phyloP scores from a whole-genome alignment of 2,113 vertebrate species.

The Leucopsar rothschildi region DNA sequence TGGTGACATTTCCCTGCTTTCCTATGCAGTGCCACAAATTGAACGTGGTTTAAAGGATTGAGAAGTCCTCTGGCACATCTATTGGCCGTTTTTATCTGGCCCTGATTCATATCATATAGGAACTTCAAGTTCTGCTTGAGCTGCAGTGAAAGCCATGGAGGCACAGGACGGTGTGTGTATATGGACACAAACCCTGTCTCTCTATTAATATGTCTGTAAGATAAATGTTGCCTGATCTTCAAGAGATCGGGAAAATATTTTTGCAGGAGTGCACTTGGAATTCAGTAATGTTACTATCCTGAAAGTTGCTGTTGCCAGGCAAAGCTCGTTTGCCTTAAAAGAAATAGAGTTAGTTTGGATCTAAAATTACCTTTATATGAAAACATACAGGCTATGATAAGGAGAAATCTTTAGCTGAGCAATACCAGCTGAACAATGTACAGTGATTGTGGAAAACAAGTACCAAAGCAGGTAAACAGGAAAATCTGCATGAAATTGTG shows the following conservation, averaged over 20 bases:
- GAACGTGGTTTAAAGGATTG: neutral
- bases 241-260: neutral
- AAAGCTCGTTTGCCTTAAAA: neutral
- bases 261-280: neutral
- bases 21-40: neutral
- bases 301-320: neutral
- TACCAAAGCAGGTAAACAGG: neutral
- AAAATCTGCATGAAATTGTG: neutral
- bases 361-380: neutral
- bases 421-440: neutral
- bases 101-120: neutral
- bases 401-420: neutral
- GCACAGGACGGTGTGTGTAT: neutral
- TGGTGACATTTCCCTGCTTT: neutral
- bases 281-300: neutral
- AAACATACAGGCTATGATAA: neutral
- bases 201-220: neutral
- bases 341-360: neutral
- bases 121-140: neutral
- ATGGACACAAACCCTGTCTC: neutral
- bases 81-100: neutral
- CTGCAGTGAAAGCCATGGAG: neutral
- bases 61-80: neutral
- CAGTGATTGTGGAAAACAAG: neutral
- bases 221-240: neutral